Evolutionary conservation across 2,113 vertebrate genomes (phyloP).

Genomic region (Microcebus murinus): DNA sequence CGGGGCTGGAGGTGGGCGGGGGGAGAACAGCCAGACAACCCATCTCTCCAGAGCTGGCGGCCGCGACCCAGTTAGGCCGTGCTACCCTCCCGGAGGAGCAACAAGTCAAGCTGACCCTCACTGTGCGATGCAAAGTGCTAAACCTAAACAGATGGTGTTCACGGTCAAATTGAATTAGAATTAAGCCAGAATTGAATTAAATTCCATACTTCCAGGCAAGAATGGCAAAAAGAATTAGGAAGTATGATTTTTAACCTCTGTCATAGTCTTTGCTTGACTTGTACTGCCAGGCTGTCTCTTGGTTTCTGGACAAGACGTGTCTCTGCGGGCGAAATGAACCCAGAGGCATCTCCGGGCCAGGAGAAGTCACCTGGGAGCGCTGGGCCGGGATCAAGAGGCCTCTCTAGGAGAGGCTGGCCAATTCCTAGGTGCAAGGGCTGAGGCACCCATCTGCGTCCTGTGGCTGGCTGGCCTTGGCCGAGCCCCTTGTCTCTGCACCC

Average conservation of each 20-base stretch:
- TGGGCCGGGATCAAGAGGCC: too few species aligned
- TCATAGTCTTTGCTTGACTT: neutral
- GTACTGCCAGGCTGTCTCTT: neutral
- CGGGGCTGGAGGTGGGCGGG: neutral
- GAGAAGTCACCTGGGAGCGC: neutral
- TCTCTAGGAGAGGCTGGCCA: neutral
- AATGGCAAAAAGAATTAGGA: neutral
- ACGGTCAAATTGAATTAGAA: constrained; percentile 51
- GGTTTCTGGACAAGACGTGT: neutral
- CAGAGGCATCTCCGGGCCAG: neutral
- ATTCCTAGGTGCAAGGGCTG: neutral
- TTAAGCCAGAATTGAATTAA: constrained; percentile 64
- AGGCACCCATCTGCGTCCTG: neutral
- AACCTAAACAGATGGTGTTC: constrained; percentile 48
- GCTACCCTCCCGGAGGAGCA: neutral
- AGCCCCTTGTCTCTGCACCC: neutral
- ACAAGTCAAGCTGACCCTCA: neutral
- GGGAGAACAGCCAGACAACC: too few species aligned
- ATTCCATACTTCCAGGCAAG: constrained; percentile 48
- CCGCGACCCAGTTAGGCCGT: rapidly evolving
- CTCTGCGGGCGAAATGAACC: neutral
- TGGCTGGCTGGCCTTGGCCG: neutral
- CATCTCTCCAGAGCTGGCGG: neutral
- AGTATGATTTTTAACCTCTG: constrained; percentile 2
- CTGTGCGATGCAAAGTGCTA: neutral